phyloP scores from a whole-genome alignment of 2,888 invertebrate genomes.

The Serripes groenlandicus region DNA sequence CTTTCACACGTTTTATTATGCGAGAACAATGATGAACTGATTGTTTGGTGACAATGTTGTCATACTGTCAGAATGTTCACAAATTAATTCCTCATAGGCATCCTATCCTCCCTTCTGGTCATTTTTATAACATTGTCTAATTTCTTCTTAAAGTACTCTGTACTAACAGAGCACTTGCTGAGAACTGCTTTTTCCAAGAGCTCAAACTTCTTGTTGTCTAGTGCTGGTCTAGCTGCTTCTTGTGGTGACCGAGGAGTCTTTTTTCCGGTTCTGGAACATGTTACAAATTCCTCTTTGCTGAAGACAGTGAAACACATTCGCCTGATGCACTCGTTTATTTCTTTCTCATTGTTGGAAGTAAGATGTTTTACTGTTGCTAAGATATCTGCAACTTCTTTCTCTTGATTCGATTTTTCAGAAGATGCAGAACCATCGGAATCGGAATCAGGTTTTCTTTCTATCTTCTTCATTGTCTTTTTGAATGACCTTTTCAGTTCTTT shows the following conservation, averaged over 20 bases:
- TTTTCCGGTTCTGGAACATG: slow-evolving; percentile 7
- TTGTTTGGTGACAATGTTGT: too few relatives aligned
- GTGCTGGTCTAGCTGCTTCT: background rate
- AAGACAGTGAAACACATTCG: slow-evolving; percentile 1
- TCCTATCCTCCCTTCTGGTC: background rate
- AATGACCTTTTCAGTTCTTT: background rate
- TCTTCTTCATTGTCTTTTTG: background rate
- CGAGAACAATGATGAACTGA: too few relatives aligned
- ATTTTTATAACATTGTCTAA: background rate
- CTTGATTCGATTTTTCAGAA: background rate
- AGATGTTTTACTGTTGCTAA: background rate
- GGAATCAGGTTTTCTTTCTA: background rate
- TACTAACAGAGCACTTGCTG: background rate
- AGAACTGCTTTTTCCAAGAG: slow-evolving; percentile 5
- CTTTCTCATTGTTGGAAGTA: background rate
- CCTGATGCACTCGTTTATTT: background rate
- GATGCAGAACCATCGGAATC: background rate
- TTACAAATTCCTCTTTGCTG: background rate
- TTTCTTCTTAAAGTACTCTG: background rate
- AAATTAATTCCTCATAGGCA: too few relatives aligned
- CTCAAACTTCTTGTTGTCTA: background rate
- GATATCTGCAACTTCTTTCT: background rate
- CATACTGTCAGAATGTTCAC: too few relatives aligned
- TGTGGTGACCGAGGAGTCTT: background rate
- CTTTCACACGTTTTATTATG: too few relatives aligned